Evolutionary conservation across 2,797 vertebrate genomes (phyloP).

Genomic region (Halcyon smyrnensis): DNA sequence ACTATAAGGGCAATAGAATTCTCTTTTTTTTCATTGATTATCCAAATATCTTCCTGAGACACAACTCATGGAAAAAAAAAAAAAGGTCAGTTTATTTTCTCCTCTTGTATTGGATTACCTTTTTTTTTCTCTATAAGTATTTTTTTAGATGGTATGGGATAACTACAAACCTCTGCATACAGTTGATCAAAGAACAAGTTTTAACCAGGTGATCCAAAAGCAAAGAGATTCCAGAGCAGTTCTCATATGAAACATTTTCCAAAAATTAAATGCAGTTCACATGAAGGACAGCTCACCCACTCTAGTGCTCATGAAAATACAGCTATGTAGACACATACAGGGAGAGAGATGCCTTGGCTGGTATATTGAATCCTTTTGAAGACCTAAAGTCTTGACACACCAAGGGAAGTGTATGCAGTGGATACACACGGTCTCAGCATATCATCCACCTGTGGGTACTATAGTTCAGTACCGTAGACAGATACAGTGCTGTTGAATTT

Average conservation of each 20-base stretch:
- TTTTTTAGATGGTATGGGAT: not conserved
- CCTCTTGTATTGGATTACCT: not conserved
- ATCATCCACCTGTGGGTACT: not conserved
- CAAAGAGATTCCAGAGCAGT: not conserved
- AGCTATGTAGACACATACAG: not conserved
- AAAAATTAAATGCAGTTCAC: not conserved
- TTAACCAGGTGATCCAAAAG: not conserved
- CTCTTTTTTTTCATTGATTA: not conserved
- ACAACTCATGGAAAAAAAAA: not conserved
- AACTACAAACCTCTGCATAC: not conserved
- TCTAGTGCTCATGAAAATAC: not conserved
- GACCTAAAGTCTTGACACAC: not conserved
- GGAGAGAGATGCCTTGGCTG: not conserved
- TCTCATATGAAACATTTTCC: not conserved
- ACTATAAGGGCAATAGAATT: not conserved
- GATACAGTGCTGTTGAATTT: not conserved
- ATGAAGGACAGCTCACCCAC: not conserved
- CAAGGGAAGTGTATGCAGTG: not conserved
- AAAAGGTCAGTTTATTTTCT: not conserved
- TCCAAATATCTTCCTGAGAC: not conserved
- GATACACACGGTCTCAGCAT: not conserved
- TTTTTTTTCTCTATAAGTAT: not conserved
- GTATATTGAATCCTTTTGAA: not conserved
- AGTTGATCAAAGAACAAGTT: not conserved
- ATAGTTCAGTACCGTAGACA: fast-evolving